These are phyloP conservation scores for human (Homo sapiens) DNA, from an alignment of 2,113 vertebrate species.

Conservation along the genomic window DNA sequence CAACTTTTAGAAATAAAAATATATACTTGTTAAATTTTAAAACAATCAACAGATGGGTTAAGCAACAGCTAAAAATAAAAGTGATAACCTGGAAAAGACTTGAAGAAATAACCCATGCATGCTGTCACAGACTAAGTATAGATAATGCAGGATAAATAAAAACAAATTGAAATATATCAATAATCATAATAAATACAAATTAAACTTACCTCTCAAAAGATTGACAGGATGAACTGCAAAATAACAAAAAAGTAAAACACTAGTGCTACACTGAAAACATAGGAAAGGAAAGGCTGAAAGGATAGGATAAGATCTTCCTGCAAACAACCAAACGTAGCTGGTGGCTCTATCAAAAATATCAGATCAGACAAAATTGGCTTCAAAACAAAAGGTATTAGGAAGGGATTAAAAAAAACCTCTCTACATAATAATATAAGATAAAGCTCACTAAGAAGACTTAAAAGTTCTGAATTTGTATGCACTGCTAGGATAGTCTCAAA, in stretches of 20 bases:
- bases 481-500: neutral
- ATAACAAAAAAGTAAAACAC: constrained; percentile 6
- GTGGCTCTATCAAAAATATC: neutral
- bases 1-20: constrained; percentile 25
- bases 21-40: neutral
- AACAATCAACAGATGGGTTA: neutral
- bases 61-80: neutral
- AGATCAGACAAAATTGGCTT: neutral
- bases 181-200: neutral
- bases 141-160: neutral
- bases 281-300: neutral
- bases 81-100: neutral
- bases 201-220: neutral
- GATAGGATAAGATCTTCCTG: neutral
- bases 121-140: neutral
- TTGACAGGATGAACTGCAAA: neutral
- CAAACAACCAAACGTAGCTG: constrained; percentile 1
- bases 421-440: neutral
- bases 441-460: neutral
- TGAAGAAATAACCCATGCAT: neutral
- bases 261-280: neutral
- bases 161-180: neutral
- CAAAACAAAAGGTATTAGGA: neutral
- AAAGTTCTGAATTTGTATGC: neutral
- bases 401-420: neutral